phyloP scores from a whole-genome alignment of 1,140 invertebrate species.

The Macrobrachium rosenbergii region DNA sequence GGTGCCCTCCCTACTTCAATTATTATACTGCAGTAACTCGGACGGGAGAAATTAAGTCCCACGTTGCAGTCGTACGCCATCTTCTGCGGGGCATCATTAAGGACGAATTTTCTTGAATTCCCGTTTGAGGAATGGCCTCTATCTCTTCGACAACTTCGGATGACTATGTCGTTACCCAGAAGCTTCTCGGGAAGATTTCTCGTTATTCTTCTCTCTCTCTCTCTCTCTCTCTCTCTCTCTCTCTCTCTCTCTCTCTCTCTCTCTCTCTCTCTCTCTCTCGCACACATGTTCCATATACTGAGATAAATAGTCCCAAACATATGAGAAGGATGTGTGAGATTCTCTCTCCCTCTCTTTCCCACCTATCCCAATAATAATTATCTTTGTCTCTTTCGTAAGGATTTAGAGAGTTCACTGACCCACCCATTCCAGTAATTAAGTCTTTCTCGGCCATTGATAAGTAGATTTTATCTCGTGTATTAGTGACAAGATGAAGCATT shows the following conservation, averaged over 20 bases:
- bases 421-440: too few relatives aligned
- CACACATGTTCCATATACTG: background rate
- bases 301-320: too few relatives aligned
- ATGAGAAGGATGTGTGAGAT: too few relatives aligned
- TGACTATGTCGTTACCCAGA: too few relatives aligned
- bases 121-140: constrained; percentile 13
- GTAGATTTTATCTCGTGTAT: too few relatives aligned
- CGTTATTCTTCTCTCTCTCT: background rate
- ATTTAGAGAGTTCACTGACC: too few relatives aligned
- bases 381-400: too few relatives aligned
- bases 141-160: background rate
- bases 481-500: background rate
- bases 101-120: constrained; percentile 21
- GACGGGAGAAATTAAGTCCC: constrained; percentile 43
- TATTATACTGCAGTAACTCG: constrained; percentile 55
- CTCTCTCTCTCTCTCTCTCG: background rate
- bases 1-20: constrained; percentile 18
- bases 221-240: background rate
- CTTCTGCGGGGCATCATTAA: constrained; percentile 21
- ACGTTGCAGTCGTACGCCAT: constrained; percentile 22
- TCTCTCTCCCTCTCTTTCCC: too few relatives aligned
- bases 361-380: too few relatives aligned
- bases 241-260: background rate
- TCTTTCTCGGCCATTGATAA: too few relatives aligned
- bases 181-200: constrained; percentile 15